phyloP scores from a whole-genome alignment of 1,140 invertebrate species.

The Nephila pilipes region DNA sequence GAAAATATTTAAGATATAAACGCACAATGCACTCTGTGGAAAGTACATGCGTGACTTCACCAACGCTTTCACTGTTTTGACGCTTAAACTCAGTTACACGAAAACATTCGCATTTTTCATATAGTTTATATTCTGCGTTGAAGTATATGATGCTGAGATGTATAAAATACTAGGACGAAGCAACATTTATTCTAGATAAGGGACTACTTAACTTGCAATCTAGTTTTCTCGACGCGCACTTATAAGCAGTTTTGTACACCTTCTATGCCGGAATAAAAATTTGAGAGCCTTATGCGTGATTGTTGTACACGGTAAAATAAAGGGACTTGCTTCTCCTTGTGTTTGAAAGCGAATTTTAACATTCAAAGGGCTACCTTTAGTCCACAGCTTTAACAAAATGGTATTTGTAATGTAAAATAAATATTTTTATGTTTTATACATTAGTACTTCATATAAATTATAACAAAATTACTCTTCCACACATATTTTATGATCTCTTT shows the following conservation, averaged over 20 bases:
- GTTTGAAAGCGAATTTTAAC: too few species aligned
- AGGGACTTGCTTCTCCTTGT: too few species aligned
- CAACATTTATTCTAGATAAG: background rate
- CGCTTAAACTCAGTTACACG: slow-evolving; percentile 45
- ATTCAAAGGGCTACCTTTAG: too few species aligned
- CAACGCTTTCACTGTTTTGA: background rate
- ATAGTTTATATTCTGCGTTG: background rate
- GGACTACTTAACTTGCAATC: background rate
- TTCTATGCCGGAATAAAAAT: background rate
- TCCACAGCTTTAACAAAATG: too few species aligned
- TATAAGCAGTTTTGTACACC: background rate
- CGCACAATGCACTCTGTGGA: slow-evolving; percentile 3
- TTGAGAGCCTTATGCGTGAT: background rate
- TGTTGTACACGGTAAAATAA: background rate
- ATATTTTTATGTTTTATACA: too few species aligned
- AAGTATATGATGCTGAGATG: background rate
- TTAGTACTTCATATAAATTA: too few species aligned
- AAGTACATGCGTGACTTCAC: background rate
- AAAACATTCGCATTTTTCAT: slow-evolving; percentile 46
- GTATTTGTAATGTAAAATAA: too few species aligned
- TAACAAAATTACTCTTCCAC: too few species aligned
- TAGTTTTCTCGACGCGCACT: background rate
- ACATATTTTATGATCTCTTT: too few species aligned
- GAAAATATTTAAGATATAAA: slow-evolving; percentile 56
- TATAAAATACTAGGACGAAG: background rate